Conservation (phyloP, 2,888 invertebrate genomes). For the Agrilus cyanescens region DNA sequence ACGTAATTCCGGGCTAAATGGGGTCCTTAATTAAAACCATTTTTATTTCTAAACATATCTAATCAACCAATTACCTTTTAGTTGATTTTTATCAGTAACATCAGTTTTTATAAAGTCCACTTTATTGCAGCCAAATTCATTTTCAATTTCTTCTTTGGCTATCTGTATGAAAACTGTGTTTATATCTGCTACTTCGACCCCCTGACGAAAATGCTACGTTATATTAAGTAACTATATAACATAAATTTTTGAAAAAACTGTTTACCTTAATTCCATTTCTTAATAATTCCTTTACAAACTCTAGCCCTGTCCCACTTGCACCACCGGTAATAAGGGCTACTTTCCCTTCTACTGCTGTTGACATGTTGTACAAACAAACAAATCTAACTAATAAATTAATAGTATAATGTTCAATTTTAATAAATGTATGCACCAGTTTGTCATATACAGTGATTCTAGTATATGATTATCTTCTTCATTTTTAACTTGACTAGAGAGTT, state of each 20-base stretch:
- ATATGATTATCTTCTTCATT: too few relatives aligned
- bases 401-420: too few relatives aligned
- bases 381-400: too few relatives aligned
- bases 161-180: constrained; percentile 32
- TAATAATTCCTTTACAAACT: constrained; percentile 4
- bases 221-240: background rate
- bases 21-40: background rate
- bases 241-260: background rate
- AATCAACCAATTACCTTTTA: constrained; percentile 27
- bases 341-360: constrained; percentile 1
- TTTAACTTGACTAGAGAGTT: too few relatives aligned
- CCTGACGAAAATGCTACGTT: constrained; percentile 10
- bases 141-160: constrained; percentile 33
- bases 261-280: constrained; percentile 5
- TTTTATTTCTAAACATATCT: background rate
- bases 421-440: too few relatives aligned
- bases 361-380: too few relatives aligned
- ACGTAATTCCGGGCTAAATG: background rate
- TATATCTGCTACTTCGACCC: constrained; percentile 33
- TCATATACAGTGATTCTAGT: too few relatives aligned
- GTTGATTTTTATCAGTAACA: constrained; percentile 35
- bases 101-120: constrained; percentile 40
- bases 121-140: constrained; percentile 36
- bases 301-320: constrained; percentile 4
- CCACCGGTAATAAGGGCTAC: constrained; percentile 8